phyloP scores from a whole-genome alignment of 2,113 vertebrate genomes.

The Aegotheles bennettii region DNA sequence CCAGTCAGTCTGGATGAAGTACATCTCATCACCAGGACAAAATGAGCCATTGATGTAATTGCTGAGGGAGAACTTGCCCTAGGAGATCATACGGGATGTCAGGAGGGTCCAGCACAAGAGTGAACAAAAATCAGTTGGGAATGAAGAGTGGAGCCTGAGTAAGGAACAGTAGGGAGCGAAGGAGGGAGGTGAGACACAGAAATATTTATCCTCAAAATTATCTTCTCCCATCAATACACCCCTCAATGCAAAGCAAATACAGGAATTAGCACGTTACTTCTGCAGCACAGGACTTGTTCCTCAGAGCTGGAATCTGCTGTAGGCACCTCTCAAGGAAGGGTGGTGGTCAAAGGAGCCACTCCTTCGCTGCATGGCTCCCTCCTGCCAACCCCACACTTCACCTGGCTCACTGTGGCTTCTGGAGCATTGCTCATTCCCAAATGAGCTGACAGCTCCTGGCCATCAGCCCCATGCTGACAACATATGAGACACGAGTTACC shows the following conservation, averaged over 20 bases:
- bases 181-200: not conserved
- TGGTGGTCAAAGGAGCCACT: not conserved
- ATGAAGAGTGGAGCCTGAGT: not conserved
- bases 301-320: not conserved
- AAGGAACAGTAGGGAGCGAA: rapidly evolving
- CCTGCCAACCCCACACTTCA: not conserved
- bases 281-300: not conserved
- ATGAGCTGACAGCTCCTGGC: not conserved
- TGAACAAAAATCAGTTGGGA: not conserved
- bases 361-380: not conserved
- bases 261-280: not conserved
- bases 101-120: not conserved
- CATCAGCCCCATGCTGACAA: not conserved
- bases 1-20: rapidly evolving
- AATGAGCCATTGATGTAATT: rapidly evolving
- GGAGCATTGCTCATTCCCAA: not conserved
- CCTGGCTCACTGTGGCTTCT: not conserved
- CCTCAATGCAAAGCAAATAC: not conserved
- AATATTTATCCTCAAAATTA: not conserved
- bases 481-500: not conserved
- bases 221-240: not conserved
- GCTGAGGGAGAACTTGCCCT: not conserved
- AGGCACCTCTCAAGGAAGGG: not conserved
- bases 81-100: not conserved
- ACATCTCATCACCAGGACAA: rapidly evolving